Evolutionary conservation across 1,140 invertebrate species (phyloP), one percentile per base, ranked within the genome.

Genomic region (Spodoptera litura): DNA sequence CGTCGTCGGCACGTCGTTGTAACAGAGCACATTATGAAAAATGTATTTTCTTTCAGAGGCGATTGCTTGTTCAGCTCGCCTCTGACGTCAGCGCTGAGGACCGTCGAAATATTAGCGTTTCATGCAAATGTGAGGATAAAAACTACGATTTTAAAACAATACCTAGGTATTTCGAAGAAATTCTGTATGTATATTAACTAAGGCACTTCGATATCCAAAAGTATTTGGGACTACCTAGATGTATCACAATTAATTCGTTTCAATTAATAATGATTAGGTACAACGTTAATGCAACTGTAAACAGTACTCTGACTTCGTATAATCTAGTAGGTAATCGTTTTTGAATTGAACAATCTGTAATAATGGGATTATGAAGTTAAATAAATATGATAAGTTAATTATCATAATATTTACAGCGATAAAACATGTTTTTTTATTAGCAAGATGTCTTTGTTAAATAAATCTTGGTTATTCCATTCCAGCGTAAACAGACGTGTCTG

Each of bases 1-100:
- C 38, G 38, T 44, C 51, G 49, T 31, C 49, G 49, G 76, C 64
- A 75, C 51, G 49, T 31, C 49, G 49, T 78, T 71, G 72, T 79
- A 81, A 79, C 62, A 44, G 79, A 83, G 81, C 78, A 84, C 82
- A 84, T 85, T 81, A 83, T 87, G 85, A 88, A 89, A 89, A 86
- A 86, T 88, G 84, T 88, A 86, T 88, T 85, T 89, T 87, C 84
- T 87, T 87, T 84, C 83, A 82, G 81, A 82, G 80, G 76, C 79
- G 76, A 82, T 76, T 81, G 81, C 71, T 81, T 78, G 62, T 53
- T 70, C 49, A 8, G 76, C 55, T 73, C 78, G 61, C 52, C 74
- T 56, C 75, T 89, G 86, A 87, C 87, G 88, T 88, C 85, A 89
- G 44, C 53, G n/a, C 81, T 77, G 44, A 35, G 20, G 82, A 79